Conservation (phyloP, 2,113 vertebrate species). For the Gopherus flavomarginatus region DNA sequence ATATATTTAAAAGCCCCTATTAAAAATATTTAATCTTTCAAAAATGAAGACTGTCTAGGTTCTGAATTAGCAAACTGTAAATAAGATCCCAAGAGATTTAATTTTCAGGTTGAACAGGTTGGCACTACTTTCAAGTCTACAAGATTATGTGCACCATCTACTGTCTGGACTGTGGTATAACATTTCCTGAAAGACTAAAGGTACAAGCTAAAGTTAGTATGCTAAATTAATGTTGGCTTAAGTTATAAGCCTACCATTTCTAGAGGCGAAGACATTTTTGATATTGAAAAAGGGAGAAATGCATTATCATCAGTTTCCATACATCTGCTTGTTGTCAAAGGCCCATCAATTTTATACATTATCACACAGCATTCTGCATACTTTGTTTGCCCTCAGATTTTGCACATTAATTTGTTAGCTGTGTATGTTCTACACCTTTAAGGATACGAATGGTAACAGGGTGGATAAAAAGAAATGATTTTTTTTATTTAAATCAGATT, state of each 20-base stretch:
- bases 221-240: fast-evolving
- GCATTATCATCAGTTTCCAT: neutral
- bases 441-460: neutral
- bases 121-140: neutral
- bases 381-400: neutral
- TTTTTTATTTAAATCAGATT: too few relatives aligned
- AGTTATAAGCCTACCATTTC: fast-evolving
- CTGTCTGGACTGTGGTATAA: neutral
- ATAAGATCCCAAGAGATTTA: neutral
- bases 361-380: neutral
- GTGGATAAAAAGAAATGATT: too few relatives aligned
- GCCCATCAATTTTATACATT: neutral
- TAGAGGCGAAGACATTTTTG: fast-evolving
- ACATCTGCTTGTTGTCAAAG: neutral
- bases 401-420: fast-evolving
- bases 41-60: neutral
- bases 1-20: neutral
- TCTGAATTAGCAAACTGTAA: neutral
- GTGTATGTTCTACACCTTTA: neutral
- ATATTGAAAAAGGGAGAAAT: fast-evolving
- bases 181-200: neutral
- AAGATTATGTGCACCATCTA: neutral
- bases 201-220: fast-evolving
- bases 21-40: neutral
- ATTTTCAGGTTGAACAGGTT: neutral